Conservation (phyloP, 2,888 invertebrate genomes). For the Lapara coniferarum region DNA sequence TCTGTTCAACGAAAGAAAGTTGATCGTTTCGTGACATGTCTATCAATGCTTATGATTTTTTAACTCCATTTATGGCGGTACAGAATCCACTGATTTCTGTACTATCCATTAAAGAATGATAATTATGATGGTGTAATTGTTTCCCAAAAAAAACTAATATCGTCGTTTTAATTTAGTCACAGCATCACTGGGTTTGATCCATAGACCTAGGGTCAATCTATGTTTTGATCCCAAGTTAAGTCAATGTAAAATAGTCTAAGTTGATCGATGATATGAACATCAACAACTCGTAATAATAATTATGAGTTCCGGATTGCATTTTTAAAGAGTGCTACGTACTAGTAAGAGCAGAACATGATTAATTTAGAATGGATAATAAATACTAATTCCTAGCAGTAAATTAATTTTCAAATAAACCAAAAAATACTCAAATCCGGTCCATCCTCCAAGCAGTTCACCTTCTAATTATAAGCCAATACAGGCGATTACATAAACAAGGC, state of each 20-base stretch:
- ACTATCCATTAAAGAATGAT: background rate
- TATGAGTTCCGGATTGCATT: no score
- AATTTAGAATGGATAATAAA: no score
- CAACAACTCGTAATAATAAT: no score
- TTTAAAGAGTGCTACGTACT: no score
- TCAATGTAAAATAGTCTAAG: no score
- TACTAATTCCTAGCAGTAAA: background rate
- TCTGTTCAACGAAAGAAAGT: constrained; percentile 17
- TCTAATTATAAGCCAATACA: background rate
- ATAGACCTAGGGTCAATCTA: no score
- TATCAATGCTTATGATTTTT: background rate
- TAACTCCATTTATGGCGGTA: background rate
- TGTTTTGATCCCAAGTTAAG: background rate
- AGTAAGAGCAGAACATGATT: no score
- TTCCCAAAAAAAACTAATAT: no score
- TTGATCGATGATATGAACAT: no score
- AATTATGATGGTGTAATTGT: no score
- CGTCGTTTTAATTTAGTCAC: no score
- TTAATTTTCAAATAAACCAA: background rate
- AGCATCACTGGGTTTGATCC: no score
- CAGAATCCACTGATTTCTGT: background rate
- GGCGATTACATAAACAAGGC: constrained; percentile 8
- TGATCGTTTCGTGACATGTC: constrained; percentile 12
- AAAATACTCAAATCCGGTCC: background rate
- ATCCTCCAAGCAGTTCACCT: background rate